phyloP scores from a whole-genome alignment of 2,113 vertebrate species.

The Heptranchias perlo region DNA sequence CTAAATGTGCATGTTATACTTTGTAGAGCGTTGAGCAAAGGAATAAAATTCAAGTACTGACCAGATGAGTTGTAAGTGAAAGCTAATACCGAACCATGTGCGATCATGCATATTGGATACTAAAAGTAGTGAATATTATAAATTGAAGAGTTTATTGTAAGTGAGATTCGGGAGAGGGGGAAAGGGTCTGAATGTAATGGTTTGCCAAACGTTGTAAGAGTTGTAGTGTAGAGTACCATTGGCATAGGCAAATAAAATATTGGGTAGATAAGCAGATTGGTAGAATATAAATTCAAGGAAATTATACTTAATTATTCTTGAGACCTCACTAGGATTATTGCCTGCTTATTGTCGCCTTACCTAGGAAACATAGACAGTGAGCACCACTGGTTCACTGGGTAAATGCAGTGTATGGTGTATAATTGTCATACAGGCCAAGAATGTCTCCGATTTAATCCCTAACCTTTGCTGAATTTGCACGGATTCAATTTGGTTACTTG shows the following conservation, averaged over 20 bases:
- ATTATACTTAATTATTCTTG: not conserved
- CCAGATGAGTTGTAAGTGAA: not conserved
- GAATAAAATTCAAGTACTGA: not conserved
- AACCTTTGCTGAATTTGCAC: not conserved
- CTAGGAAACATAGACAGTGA: no score
- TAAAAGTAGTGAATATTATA: not conserved
- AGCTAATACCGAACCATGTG: not conserved
- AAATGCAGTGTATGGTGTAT: not conserved
- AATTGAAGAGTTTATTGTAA: not conserved
- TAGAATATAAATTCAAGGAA: not conserved
- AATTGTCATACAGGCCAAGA: not conserved
- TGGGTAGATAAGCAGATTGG: not conserved
- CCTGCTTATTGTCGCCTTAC: not conserved
- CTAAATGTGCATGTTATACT: not conserved
- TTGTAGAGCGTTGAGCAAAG: not conserved
- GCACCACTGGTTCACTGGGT: not conserved
- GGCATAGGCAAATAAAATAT: not conserved
- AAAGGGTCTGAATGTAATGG: not conserved
- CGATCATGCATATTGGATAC: not conserved
- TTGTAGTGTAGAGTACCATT: not conserved
- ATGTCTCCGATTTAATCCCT: not conserved
- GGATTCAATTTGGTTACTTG: not conserved
- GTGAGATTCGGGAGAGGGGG: not conserved
- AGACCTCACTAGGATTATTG: not conserved
- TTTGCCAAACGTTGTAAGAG: not conserved